Evolutionary conservation across 2,797 vertebrate genomes (phyloP).

Genomic region (Sebastes oblongus): DNA sequence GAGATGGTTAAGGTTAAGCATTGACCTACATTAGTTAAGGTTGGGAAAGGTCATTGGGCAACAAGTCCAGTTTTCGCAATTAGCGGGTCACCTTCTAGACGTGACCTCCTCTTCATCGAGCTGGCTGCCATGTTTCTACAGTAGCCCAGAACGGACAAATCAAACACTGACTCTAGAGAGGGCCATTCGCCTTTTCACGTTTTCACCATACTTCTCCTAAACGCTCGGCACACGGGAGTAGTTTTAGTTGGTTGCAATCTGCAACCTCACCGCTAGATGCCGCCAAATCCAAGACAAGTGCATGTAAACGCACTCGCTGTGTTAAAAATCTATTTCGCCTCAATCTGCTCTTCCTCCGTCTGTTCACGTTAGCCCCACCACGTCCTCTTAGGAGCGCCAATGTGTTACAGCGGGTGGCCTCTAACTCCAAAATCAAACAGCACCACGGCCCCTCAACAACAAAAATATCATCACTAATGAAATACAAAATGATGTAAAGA

Average conservation of each 20-base stretch:
- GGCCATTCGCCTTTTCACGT: no score
- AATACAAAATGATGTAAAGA: slow-evolving; percentile 7
- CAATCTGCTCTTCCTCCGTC: background rate
- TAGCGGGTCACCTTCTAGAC: no score
- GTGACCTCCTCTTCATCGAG: no score
- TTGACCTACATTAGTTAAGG: fast-evolving
- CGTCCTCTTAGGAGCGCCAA: background rate
- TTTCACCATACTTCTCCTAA: no score
- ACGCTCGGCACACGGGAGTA: no score
- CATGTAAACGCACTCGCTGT: background rate
- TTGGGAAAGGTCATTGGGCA: fast-evolving
- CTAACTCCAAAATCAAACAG: slow-evolving; percentile 7
- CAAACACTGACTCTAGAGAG: no score
- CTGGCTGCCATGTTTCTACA: no score
- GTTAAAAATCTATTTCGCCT: background rate
- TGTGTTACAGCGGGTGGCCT: background rate
- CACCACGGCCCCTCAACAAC: background rate
- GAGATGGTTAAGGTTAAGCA: no score
- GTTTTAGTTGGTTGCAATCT: no score
- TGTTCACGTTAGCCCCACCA: background rate
- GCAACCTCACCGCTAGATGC: no score
- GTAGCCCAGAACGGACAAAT: no score
- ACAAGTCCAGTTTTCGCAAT: fast-evolving
- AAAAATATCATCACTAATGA: slow-evolving; percentile 2
- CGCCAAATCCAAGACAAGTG: background rate